phyloP scores from a whole-genome alignment of 2,113 vertebrate genomes.

The Sebastes schlegelii region DNA sequence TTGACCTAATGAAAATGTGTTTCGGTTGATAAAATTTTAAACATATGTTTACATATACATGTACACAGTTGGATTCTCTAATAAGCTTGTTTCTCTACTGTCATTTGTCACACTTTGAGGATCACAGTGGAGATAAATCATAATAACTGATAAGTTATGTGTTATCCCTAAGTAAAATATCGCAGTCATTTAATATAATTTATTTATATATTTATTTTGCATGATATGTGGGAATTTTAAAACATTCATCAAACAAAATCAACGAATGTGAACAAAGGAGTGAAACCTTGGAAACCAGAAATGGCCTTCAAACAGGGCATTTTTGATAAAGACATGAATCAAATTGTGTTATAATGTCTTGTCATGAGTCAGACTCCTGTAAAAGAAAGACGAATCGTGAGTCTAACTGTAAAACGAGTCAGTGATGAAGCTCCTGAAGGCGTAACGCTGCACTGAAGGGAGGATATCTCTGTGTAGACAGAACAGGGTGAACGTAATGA shows the following conservation, averaged over 20 bases:
- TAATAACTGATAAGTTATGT: not conserved
- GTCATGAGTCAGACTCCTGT: not conserved
- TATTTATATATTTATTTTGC: too few species aligned
- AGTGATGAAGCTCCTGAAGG: not conserved
- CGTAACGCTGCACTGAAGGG: not conserved
- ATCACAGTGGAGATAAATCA: not conserved
- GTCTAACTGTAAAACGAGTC: not conserved
- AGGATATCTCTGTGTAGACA: not conserved
- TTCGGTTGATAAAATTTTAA: not conserved
- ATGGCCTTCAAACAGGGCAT: not conserved
- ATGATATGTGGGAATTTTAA: not conserved
- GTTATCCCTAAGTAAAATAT: not conserved
- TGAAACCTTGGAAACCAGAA: not conserved
- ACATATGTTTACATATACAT: not conserved
- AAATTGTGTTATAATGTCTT: not conserved
- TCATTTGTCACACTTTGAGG: not conserved
- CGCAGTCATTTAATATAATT: not conserved
- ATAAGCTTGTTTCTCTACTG: not conserved
- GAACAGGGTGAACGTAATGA: constrained; percentile 9
- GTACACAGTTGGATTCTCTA: not conserved
- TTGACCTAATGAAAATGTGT: too few species aligned
- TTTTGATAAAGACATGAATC: constrained; percentile 16
- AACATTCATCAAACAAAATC: not conserved
- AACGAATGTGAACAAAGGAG: too few species aligned
- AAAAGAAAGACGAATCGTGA: not conserved